phyloP scores from a whole-genome alignment of 2,797 vertebrate genomes.

The Triplophysa yarkandensis region DNA sequence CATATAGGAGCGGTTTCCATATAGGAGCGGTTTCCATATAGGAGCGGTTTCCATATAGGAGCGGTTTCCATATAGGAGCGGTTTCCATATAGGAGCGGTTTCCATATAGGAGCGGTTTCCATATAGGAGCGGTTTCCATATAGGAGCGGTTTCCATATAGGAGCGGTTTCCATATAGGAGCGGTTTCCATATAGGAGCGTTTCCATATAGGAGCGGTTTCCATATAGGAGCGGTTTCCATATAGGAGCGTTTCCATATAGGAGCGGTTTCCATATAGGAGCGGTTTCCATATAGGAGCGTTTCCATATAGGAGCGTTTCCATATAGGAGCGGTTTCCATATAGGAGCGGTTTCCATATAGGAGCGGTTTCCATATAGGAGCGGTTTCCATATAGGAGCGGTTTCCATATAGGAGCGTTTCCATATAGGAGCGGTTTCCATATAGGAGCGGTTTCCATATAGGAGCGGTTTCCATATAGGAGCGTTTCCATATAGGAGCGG shows the following conservation, averaged over 20 bases:
- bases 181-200: too few relatives aligned
- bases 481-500: neutral
- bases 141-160: neutral
- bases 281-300: too few relatives aligned
- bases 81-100: too few relatives aligned
- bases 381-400: neutral
- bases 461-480: neutral
- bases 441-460: too few relatives aligned
- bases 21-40: too few relatives aligned
- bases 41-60: neutral
- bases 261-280: neutral
- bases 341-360: too few relatives aligned
- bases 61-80: neutral
- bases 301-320: too few relatives aligned
- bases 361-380: neutral
- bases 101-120: neutral
- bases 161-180: neutral
- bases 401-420: too few relatives aligned
- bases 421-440: neutral
- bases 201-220: too few relatives aligned
- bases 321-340: neutral
- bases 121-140: too few relatives aligned
- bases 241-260: too few relatives aligned
- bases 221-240: neutral
- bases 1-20: neutral